These are phyloP conservation scores for Cataglyphis cursor DNA, from an alignment of 2,888 invertebrate species.

Conservation along the genomic window DNA sequence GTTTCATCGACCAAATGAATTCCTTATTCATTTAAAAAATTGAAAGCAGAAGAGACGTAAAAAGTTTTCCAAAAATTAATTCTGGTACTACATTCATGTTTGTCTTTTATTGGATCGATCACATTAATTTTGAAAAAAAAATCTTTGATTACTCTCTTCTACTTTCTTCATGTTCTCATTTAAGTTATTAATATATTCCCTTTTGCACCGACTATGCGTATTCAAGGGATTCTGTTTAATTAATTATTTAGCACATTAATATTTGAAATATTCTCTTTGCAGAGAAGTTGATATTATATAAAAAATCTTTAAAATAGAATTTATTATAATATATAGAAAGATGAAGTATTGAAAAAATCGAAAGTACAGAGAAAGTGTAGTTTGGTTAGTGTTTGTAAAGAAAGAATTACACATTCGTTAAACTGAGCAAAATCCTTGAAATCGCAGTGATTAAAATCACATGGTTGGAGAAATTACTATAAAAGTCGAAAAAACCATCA, in stretches of 20 bases:
- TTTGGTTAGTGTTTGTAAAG: neutral
- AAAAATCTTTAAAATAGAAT: neutral
- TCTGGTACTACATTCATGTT: neutral
- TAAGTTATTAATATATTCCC: slow-evolving; percentile 32
- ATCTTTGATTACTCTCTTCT: neutral
- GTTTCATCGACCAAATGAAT: neutral
- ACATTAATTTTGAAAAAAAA: neutral
- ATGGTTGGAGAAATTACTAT: neutral
- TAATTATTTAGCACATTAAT: neutral
- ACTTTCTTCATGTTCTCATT: slow-evolving; percentile 8
- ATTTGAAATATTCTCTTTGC: neutral
- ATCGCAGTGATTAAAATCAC: neutral
- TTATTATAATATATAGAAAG: slow-evolving; percentile 1
- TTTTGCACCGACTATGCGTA: slow-evolving; percentile 3
- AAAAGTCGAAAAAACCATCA: neutral
- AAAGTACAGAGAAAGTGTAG: neutral
- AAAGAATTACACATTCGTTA: neutral
- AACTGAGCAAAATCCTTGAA: slow-evolving; percentile 19
- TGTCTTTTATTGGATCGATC: neutral
- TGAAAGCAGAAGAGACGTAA: slow-evolving; percentile 13
- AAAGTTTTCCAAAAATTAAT: neutral
- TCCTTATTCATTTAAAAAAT: neutral
- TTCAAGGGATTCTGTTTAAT: slow-evolving; percentile 22
- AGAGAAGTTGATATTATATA: neutral
- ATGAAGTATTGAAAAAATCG: neutral